phyloP scores from a whole-genome alignment of 2,113 vertebrate genomes.

The Hippocampus comes region DNA sequence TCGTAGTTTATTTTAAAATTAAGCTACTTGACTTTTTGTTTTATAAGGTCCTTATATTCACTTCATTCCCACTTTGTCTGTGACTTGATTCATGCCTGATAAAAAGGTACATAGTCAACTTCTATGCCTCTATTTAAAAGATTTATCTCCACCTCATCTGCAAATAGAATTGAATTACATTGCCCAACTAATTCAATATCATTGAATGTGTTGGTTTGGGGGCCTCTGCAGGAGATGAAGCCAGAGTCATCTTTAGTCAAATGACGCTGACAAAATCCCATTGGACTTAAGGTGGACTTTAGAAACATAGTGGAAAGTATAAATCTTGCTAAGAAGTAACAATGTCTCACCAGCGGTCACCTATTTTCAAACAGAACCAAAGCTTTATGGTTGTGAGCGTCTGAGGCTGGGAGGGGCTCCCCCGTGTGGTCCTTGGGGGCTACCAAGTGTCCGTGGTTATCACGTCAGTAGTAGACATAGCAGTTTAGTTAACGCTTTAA shows the following conservation, averaged over 20 bases:
- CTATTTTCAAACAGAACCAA: too few relatives aligned
- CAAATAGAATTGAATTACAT: slow-evolving; percentile 7
- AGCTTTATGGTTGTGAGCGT: too few relatives aligned
- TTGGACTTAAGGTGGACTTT: neutral
- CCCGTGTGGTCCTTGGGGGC: too few relatives aligned
- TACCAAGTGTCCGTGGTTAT: too few relatives aligned
- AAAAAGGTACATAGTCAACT: neutral
- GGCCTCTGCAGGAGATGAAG: neutral
- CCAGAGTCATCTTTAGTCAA: slow-evolving; percentile 7
- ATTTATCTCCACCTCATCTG: neutral
- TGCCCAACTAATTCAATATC: slow-evolving; percentile 12
- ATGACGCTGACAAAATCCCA: slow-evolving; percentile 5
- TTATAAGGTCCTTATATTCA: neutral
- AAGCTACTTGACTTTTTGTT: neutral
- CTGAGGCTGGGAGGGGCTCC: too few relatives aligned
- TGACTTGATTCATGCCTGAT: neutral
- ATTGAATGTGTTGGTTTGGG: slow-evolving; percentile 15
- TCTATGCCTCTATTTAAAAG: neutral
- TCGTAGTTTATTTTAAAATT: neutral
- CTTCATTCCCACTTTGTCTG: neutral
- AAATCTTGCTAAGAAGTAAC: too few relatives aligned
- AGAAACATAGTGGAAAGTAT: too few relatives aligned
- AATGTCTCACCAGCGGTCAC: too few relatives aligned
- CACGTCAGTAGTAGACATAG: too few relatives aligned
- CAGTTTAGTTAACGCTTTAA: too few relatives aligned